Conservation (phyloP, 1,140 invertebrate genomes). For the Delia radicum region DNA sequence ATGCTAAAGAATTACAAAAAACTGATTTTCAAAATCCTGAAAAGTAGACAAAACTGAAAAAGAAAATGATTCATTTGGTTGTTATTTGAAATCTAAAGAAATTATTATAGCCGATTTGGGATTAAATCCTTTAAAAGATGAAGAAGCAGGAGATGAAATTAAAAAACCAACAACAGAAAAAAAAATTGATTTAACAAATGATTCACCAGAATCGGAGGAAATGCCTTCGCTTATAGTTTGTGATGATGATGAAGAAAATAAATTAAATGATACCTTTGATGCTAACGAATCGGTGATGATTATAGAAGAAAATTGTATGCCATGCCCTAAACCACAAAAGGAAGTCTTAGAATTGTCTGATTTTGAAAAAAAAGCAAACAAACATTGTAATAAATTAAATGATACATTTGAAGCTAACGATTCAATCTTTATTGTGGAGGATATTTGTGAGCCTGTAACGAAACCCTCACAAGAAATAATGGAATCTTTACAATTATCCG, state of each 20-base stretch:
- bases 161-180: no score
- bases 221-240: not conserved
- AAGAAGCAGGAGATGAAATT: not conserved
- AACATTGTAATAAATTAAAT: not conserved
- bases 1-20: not conserved
- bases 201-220: slow-evolving; percentile 12
- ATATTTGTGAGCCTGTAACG: not conserved
- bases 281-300: no score
- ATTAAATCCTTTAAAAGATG: slow-evolving; percentile 1
- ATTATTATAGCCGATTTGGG: slow-evolving; percentile 30
- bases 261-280: no score
- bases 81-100: slow-evolving; percentile 25
- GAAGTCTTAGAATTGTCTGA: no score
- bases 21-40: not conserved
- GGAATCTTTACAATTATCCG: slow-evolving; percentile 15
- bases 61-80: slow-evolving; percentile 7
- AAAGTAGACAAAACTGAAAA: not conserved
- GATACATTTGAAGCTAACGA: not conserved
- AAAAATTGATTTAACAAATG: slow-evolving; percentile 33
- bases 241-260: not conserved
- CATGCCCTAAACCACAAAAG: no score
- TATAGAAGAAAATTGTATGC: no score
- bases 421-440: not conserved
- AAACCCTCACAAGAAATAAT: slow-evolving; percentile 4
- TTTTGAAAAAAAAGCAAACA: no score